phyloP scores from a whole-genome alignment of 2,797 vertebrate genomes.

The Hirundo rustica region DNA sequence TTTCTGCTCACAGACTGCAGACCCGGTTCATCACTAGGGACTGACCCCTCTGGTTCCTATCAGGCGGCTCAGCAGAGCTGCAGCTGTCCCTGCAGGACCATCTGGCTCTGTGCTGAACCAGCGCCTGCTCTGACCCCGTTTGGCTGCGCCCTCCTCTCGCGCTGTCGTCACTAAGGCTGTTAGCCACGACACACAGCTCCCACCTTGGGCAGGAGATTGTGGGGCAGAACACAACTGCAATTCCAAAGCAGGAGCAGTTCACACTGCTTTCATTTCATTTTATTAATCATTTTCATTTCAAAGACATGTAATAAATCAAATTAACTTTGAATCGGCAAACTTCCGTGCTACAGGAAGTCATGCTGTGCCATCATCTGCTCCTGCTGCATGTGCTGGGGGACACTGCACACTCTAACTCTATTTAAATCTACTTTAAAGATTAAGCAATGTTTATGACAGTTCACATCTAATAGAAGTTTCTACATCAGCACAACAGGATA shows the following conservation, averaged over 20 bases:
- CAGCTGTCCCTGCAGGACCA: constrained; percentile 66
- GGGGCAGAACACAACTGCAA: neutral
- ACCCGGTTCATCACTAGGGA: constrained; percentile 46
- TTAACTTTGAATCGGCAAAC: constrained; percentile 70
- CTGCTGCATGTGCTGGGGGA: neutral
- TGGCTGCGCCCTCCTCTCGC: neutral
- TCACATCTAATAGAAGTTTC: constrained; percentile 4
- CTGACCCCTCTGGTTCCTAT: constrained; percentile 35
- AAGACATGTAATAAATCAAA: constrained; percentile 63
- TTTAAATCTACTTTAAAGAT: neutral
- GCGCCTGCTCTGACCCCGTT: constrained; percentile 3
- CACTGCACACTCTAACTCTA: constrained; percentile 10
- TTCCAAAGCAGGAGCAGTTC: constrained; percentile 2
- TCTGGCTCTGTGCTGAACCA: constrained; percentile 52
- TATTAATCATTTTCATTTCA: constrained; percentile 51
- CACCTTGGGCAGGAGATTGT: neutral
- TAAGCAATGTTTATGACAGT: constrained; percentile 7
- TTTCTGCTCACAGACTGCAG: neutral
- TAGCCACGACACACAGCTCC: neutral
- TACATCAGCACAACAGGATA: neutral
- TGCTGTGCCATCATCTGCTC: constrained; percentile 78
- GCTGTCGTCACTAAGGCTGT: neutral
- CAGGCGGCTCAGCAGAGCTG: constrained; percentile 50
- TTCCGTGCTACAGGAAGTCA: constrained; percentile 67
- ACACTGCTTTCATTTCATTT: constrained; percentile 12